A percentile compares a stretch with the other conserved stretches of the same genome.
Evolutionary conservation across 2,797 vertebrate species (phyloP).

Genomic region (Strix occidentalis): DNA sequence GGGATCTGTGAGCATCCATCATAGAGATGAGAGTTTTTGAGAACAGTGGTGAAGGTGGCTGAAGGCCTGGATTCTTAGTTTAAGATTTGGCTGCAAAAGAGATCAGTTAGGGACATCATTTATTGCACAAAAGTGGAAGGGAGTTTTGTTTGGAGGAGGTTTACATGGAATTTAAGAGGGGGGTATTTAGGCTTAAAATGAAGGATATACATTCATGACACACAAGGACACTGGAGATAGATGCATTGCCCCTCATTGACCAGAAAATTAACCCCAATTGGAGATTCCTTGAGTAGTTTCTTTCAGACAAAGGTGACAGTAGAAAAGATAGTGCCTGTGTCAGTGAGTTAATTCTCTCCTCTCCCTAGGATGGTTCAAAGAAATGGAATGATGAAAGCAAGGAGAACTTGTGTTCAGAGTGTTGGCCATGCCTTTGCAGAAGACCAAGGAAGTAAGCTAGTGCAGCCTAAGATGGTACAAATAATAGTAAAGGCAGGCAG

Average conservation of each 20-base stretch:
- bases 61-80: neutral
- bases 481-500: neutral
- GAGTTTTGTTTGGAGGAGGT: neutral
- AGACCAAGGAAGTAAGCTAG: neutral
- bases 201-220: neutral
- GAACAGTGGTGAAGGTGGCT: neutral
- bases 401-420: neutral
- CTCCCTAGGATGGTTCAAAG: neutral
- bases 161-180: fast-evolving
- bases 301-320: neutral
- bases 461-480: neutral
- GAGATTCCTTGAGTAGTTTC: neutral
- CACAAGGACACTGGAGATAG: neutral
- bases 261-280: neutral
- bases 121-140: neutral
- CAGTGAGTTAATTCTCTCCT: neutral
- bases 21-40: neutral
- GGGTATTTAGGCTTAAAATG: neutral
- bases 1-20: neutral
- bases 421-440: neutral
- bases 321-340: neutral
- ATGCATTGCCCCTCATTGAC: too few relatives aligned
- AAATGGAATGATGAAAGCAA: neutral
- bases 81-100: neutral
- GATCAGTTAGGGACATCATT: neutral